phyloP scores from a whole-genome alignment of 2,797 vertebrate genomes.

The Karalla daura region DNA sequence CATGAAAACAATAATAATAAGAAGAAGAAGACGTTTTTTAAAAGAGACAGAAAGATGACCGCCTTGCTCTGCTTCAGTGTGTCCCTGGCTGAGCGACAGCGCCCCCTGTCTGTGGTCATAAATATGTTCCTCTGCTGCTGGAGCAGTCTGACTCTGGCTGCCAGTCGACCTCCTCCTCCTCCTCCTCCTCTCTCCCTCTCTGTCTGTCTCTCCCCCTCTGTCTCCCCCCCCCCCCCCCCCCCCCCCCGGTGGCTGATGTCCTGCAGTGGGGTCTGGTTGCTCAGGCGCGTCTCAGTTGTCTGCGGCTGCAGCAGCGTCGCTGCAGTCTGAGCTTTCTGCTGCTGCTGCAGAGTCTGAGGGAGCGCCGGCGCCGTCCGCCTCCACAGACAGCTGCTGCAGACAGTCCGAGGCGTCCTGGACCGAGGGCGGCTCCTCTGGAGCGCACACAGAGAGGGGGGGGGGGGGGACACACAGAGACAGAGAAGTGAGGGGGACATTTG shows the following conservation, averaged over 20 bases:
- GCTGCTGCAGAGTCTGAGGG: slow-evolving; percentile 43
- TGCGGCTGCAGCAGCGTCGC: slow-evolving; percentile 34
- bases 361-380: slow-evolving; percentile 35
- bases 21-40: no score
- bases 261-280: not conserved
- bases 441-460: not conserved
- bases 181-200: slow-evolving; percentile 14
- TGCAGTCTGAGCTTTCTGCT: slow-evolving; percentile 36
- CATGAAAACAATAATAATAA: no score
- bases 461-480: slow-evolving; percentile 2
- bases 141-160: slow-evolving; percentile 29
- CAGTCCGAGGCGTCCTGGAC: slow-evolving; percentile 66
- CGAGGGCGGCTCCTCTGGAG: slow-evolving; percentile 67
- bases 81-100: slow-evolving; percentile 25
- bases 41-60: slow-evolving; percentile 27
- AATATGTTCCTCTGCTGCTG: slow-evolving; percentile 36
- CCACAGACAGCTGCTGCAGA: slow-evolving; percentile 75
- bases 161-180: no score
- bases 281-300: slow-evolving; percentile 55
- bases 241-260: slow-evolving; percentile 10
- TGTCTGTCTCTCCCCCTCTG: slow-evolving; percentile 21
- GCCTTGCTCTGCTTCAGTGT: slow-evolving; percentile 7
- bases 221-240: no score
- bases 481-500: no score
- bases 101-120: slow-evolving; percentile 39